phyloP scores from a whole-genome alignment of 2,113 vertebrate species.

The Sturnira hondurensis region DNA sequence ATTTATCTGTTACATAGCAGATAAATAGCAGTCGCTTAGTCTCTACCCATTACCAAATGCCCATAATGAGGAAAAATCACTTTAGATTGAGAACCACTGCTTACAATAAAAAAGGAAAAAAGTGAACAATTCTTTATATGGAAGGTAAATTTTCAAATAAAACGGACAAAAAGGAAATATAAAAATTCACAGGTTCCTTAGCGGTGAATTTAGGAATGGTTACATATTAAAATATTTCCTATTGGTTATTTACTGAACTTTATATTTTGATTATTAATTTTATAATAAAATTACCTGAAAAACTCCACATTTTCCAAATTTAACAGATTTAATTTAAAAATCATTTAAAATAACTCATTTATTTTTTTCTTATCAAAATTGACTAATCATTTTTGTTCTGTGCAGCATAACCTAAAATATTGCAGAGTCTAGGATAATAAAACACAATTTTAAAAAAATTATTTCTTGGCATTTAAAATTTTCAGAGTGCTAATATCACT shows the following conservation, averaged over 20 bases:
- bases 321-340: background rate
- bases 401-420: background rate
- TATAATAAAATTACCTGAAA: background rate
- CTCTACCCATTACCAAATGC: background rate
- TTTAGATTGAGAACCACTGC: background rate
- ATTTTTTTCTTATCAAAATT: background rate
- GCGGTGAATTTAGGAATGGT: background rate
- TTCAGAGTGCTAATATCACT: background rate
- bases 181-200: background rate
- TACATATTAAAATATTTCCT: background rate
- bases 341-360: background rate
- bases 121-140: background rate
- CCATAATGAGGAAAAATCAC: background rate
- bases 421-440: background rate
- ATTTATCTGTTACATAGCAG: background rate
- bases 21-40: accelerated
- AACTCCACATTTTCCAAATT: background rate
- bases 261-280: background rate
- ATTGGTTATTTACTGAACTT: background rate
- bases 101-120: background rate
- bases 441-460: background rate
- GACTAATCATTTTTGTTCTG: background rate
- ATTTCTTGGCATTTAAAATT: background rate
- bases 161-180: background rate
- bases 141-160: background rate